Conservation (phyloP, 2,797 vertebrate species). For the Acropternis orthonyx region DNA sequence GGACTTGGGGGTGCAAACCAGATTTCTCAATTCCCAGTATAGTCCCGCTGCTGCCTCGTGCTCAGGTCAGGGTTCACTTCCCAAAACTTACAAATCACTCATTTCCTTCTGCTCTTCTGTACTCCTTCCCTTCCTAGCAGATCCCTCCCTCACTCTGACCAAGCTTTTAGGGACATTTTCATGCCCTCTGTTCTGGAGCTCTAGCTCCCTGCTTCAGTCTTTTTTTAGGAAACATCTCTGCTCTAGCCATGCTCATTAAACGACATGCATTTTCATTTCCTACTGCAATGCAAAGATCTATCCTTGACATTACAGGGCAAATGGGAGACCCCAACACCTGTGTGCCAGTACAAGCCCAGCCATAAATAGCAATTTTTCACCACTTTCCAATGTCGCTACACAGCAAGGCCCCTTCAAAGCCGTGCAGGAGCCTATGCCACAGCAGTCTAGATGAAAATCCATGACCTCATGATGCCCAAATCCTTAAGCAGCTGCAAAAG, state of each 20-base stretch:
- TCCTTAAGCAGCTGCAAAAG: neutral
- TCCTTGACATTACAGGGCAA: neutral
- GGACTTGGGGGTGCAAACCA: neutral
- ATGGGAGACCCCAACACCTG: neutral
- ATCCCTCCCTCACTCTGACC: neutral
- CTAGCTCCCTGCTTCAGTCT: neutral
- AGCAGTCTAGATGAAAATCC: neutral
- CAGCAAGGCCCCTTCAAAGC: conserved; percentile 3
- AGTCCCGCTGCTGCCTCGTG: neutral
- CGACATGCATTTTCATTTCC: neutral
- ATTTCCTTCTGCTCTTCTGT: conserved; percentile 31
- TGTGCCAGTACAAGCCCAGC: neutral
- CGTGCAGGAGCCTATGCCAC: neutral
- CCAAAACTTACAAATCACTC: conserved; percentile 13
- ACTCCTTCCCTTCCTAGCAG: neutral
- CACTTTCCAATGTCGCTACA: neutral
- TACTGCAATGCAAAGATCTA: neutral
- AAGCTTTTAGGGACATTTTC: neutral
- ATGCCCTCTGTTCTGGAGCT: neutral
- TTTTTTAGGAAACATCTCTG: neutral
- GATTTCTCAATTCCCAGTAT: conserved; percentile 28
- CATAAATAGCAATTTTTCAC: neutral
- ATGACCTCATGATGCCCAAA: neutral
- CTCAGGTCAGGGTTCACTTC: conserved; percentile 11
- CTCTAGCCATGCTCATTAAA: neutral